Percentiles rank a stretch among this genome's conserved stretches.
These are phyloP conservation scores for Parapristionchus giblindavisi DNA, from an alignment of 2,888 invertebrate species.

Conservation along the genomic window DNA sequence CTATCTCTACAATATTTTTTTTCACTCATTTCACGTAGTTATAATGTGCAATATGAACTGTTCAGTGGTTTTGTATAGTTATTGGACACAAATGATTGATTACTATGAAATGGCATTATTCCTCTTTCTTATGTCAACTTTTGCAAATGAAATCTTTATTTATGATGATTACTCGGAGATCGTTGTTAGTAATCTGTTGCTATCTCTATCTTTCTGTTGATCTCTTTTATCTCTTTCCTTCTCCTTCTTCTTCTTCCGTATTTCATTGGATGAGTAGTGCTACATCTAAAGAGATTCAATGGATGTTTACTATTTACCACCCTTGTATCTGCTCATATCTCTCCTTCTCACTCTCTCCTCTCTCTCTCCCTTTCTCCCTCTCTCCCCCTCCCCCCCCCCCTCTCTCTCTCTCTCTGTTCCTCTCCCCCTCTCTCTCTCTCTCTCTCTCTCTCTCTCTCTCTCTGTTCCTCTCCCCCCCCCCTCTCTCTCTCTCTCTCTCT, in stretches of 20 bases:
- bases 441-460: neutral
- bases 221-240: no score
- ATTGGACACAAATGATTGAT: no score
- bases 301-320: neutral
- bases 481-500: neutral
- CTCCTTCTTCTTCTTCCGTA: neutral
- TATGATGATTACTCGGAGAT: no score
- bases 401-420: neutral
- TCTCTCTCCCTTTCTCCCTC: neutral
- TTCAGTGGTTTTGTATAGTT: no score
- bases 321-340: neutral
- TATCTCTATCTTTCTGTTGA: no score
- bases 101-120: no score
- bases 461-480: neutral
- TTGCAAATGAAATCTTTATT: no score
- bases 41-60: no score
- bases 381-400: neutral
- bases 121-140: no score
- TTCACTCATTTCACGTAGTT: no score
- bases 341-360: slow-evolving; percentile 7
- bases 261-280: neutral
- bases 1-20: no score
- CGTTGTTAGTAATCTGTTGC: no score
- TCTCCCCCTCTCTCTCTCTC: neutral
- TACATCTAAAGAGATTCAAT: neutral